A percentile compares a stretch with the other conserved stretches of the same genome.
These are phyloP conservation scores for Colletes collaris DNA, from an alignment of 2,888 invertebrate species.

Conservation along the genomic window DNA sequence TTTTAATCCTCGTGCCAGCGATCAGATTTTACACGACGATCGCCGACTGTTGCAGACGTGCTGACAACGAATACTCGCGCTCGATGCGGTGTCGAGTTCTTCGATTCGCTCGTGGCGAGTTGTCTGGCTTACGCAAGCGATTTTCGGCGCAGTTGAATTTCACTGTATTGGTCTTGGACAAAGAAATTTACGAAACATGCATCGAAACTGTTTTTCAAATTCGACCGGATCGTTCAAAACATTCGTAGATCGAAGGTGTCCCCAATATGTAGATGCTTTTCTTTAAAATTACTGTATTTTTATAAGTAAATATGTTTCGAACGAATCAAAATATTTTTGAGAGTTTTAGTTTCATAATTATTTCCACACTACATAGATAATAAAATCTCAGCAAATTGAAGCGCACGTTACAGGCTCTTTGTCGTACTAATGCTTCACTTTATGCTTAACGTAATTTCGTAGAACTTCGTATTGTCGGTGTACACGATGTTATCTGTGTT, in stretches of 20 bases:
- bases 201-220: not conserved
- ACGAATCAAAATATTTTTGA: too few species aligned
- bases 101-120: slow-evolving; percentile 12
- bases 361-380: not conserved
- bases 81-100: slow-evolving; percentile 43
- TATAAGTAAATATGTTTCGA: too few species aligned
- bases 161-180: slow-evolving; percentile 4
- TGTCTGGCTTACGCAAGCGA: slow-evolving; percentile 39
- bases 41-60: slow-evolving; percentile 30
- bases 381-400: slow-evolving; percentile 2
- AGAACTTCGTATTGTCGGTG: slow-evolving; percentile 15
- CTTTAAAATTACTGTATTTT: too few species aligned
- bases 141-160: slow-evolving; percentile 28
- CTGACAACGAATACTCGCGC: slow-evolving; percentile 46
- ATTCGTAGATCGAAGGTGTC: too few species aligned
- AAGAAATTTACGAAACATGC: not conserved
- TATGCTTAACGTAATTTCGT: not conserved
- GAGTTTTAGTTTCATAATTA: not conserved
- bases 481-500: slow-evolving; percentile 6
- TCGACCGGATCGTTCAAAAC: too few species aligned
- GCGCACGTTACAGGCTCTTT: not conserved
- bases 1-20: not conserved
- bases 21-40: slow-evolving; percentile 32
- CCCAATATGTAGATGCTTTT: too few species aligned
- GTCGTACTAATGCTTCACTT: slow-evolving; percentile 2